Percentiles rank a stretch among this genome's conserved stretches.
Conservation (phyloP, 2,888 invertebrate species). For the Acrocera orbiculus region DNA sequence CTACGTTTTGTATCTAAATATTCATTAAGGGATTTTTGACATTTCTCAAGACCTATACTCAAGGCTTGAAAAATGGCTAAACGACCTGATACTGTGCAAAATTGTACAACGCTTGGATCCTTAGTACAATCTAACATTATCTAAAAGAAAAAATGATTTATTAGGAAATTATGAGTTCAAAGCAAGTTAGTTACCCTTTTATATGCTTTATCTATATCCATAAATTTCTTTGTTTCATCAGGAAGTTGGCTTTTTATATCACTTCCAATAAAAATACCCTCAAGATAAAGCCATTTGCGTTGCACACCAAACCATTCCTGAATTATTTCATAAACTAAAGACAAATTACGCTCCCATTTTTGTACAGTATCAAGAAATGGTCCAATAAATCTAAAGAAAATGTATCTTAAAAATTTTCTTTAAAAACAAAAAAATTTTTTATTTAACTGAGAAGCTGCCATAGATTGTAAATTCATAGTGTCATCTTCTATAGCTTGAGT, state of each 20-base stretch:
- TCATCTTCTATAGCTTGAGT: constrained; percentile 71
- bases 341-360: constrained; percentile 67
- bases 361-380: constrained; percentile 71
- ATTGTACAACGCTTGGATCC: constrained; percentile 58
- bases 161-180: not conserved
- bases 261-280: constrained; percentile 80
- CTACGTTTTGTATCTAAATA: constrained; percentile 76
- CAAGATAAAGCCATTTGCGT: constrained; percentile 79
- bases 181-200: constrained; percentile 37
- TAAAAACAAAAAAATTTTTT: not conserved
- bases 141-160: constrained; percentile 25
- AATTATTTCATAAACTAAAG: constrained; percentile 67
- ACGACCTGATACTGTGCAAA: constrained; percentile 57
- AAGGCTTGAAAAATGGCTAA: constrained; percentile 57
- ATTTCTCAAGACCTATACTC: constrained; percentile 60
- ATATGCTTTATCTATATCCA: constrained; percentile 68
- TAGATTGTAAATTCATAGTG: constrained; percentile 76
- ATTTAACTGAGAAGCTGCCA: constrained; percentile 64
- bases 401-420: too few relatives aligned
- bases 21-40: constrained; percentile 81
- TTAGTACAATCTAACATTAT: constrained; percentile 75
- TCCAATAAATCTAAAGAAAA: constrained; percentile 53
- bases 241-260: constrained; percentile 76
- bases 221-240: constrained; percentile 79
- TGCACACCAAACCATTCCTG: constrained; percentile 79